phyloP scores from a whole-genome alignment of 2,113 vertebrate genomes.

The Scomber scombrus region DNA sequence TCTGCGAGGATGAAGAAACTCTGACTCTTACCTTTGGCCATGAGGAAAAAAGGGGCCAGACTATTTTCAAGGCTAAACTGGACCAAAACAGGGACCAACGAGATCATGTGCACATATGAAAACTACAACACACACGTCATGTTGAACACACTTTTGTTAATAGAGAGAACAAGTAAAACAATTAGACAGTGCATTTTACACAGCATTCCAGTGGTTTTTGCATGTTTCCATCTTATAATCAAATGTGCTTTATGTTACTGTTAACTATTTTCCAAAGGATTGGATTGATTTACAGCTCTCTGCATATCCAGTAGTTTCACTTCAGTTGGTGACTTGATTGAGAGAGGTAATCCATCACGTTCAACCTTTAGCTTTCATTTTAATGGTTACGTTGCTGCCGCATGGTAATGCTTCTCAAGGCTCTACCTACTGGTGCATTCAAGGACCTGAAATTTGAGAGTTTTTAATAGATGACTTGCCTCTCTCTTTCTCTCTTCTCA shows the following conservation, averaged over 20 bases:
- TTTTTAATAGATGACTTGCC: background rate
- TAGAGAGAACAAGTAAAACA: background rate
- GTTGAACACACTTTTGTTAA: constrained; percentile 26
- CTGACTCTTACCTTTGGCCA: constrained; percentile 36
- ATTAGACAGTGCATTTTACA: constrained; percentile 13
- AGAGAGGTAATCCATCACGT: constrained; percentile 7
- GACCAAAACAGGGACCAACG: constrained; percentile 75
- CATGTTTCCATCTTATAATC: constrained; percentile 29
- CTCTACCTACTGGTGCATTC: constrained; percentile 7
- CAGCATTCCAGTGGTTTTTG: constrained; percentile 32
- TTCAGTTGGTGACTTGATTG: constrained; percentile 8
- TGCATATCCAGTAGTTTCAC: background rate
- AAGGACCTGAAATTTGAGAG: constrained; percentile 6
- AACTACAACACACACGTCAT: constrained; percentile 24
- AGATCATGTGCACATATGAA: constrained; percentile 42
- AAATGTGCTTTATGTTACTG: background rate
- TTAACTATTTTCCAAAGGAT: background rate
- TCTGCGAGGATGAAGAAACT: constrained; percentile 41
- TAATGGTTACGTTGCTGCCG: background rate
- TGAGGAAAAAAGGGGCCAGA: constrained; percentile 52
- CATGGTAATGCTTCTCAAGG: background rate
- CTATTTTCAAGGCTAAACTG: constrained; percentile 70
- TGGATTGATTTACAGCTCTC: background rate
- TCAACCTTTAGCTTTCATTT: background rate
- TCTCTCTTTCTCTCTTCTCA: background rate